Conservation (phyloP, 2,888 invertebrate genomes). For the Hirudinaria manillensis region DNA sequence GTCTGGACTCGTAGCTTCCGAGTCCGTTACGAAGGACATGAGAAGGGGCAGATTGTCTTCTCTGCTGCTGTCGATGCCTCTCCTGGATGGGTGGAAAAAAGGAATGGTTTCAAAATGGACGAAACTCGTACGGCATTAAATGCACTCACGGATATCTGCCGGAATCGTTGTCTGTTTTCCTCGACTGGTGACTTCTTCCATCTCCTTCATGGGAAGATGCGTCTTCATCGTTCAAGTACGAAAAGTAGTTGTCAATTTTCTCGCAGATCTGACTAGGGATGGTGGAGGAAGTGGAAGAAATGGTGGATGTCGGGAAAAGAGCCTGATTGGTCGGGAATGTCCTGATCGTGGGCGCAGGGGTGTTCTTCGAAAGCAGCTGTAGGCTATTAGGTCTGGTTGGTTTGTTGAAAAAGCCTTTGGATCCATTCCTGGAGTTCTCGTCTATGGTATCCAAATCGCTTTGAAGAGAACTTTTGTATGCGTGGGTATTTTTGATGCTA, state of each 20-base stretch:
- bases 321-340: background rate
- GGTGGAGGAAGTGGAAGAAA: background rate
- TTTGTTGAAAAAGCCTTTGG: background rate
- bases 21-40: background rate
- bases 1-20: background rate
- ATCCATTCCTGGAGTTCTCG: background rate
- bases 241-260: conserved; percentile 30
- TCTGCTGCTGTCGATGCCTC: conserved; percentile 7
- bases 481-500: background rate
- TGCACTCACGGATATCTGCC: background rate
- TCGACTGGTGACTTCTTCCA: background rate
- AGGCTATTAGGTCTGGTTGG: background rate
- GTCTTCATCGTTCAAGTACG: conserved; percentile 28
- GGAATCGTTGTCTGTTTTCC: background rate
- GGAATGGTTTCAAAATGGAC: background rate
- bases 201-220: background rate
- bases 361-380: background rate
- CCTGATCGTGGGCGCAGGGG: background rate
- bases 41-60: background rate
- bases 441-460: background rate
- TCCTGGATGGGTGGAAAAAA: background rate
- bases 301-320: background rate
- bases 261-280: conserved; percentile 4
- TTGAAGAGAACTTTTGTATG: background rate
- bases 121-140: background rate